These are phyloP conservation scores for Lapara coniferarum DNA, from an alignment of 2,888 invertebrate species.

Conservation along the genomic window DNA sequence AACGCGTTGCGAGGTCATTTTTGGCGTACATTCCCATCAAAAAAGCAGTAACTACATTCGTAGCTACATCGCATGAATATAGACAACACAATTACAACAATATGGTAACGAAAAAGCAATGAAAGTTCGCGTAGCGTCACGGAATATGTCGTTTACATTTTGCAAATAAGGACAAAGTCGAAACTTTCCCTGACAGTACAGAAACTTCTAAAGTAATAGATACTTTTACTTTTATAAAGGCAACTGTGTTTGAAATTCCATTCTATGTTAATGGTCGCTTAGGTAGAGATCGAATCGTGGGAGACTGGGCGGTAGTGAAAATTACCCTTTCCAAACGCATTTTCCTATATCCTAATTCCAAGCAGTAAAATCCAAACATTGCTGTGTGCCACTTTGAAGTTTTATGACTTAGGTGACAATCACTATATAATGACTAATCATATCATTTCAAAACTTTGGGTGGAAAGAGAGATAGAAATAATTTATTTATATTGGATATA, in stretches of 20 bases:
- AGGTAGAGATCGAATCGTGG: too few relatives aligned
- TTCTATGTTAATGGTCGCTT: neutral
- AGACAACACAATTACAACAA: neutral
- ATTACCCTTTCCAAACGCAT: too few relatives aligned
- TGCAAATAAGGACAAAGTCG: neutral
- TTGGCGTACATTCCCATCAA: neutral
- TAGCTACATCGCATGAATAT: neutral
- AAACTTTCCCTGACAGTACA: neutral
- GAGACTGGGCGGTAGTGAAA: too few relatives aligned
- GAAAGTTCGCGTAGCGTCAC: neutral
- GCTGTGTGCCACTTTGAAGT: too few relatives aligned
- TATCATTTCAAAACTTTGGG: too few relatives aligned
- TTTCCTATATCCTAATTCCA: too few relatives aligned
- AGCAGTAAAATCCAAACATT: too few relatives aligned
- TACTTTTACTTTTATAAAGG: neutral
- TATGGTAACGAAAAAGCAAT: neutral
- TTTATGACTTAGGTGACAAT: too few relatives aligned
- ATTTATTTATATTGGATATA: too few relatives aligned
- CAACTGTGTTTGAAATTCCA: neutral
- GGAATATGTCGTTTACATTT: neutral
- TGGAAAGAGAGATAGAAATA: too few relatives aligned
- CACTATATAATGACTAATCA: too few relatives aligned
- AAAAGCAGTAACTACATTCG: neutral
- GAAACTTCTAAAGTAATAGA: neutral
- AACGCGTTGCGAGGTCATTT: neutral